Conservation (phyloP, 1,140 invertebrate genomes). For the Lysiphlebus fabarum region DNA sequence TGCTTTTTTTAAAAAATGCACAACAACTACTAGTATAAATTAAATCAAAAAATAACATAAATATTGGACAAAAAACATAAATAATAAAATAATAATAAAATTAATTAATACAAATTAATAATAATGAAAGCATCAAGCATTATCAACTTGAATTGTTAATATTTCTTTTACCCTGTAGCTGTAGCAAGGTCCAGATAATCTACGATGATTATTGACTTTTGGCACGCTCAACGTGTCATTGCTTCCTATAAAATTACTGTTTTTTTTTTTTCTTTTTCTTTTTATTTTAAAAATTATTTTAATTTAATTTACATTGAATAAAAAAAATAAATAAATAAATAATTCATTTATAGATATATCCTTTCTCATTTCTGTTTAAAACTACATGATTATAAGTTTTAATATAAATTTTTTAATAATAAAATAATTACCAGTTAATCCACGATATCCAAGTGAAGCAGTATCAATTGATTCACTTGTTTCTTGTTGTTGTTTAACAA, state of each 20-base stretch:
- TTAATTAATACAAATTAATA: too few species aligned
- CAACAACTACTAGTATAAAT: too few species aligned
- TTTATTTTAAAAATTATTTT: too few species aligned
- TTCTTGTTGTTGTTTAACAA: constrained; percentile 61
- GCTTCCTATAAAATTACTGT: constrained; percentile 50
- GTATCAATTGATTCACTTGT: constrained; percentile 60
- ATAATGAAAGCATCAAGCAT: too few species aligned
- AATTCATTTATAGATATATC: too few species aligned
- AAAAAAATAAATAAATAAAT: too few species aligned
- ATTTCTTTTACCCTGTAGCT: background rate
- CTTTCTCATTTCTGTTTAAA: constrained; percentile 1
- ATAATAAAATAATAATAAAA: background rate
- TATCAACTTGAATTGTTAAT: too few species aligned
- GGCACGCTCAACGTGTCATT: constrained; percentile 47
- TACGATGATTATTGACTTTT: constrained; percentile 41
- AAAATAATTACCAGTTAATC: constrained; percentile 56
- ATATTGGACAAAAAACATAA: too few species aligned
- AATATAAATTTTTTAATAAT: background rate
- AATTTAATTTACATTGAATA: too few species aligned
- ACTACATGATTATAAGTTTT: background rate
- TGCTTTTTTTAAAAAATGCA: too few species aligned
- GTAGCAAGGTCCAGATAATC: constrained; percentile 49
- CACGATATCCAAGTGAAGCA: constrained; percentile 63
- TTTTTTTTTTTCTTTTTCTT: too few species aligned
- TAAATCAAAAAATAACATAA: too few species aligned